Conservation (phyloP, 2,797 vertebrate genomes). For the Psittacula echo region DNA sequence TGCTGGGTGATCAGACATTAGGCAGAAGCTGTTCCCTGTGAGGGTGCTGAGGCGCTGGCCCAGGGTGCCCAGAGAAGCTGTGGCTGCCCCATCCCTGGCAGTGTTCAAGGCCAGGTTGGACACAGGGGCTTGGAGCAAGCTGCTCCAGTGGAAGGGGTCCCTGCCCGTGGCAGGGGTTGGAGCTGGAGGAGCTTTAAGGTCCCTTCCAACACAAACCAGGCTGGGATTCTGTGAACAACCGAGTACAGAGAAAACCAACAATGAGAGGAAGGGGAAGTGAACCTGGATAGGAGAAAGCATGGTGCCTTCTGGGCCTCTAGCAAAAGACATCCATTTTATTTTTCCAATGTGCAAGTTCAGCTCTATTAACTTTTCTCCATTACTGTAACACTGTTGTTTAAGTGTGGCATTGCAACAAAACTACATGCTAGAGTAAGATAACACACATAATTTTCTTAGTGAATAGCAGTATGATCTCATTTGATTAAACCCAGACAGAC, state of each 20-base stretch:
- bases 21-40: not conserved
- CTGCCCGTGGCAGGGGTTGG: not conserved
- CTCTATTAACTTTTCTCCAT: not conserved
- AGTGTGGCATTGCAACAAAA: not conserved
- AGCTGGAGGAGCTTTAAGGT: not conserved
- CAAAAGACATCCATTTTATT: not conserved
- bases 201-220: not conserved
- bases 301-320: not conserved
- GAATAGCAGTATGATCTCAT: not conserved
- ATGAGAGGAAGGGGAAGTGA: not conserved
- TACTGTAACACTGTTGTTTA: not conserved
- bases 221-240: not conserved
- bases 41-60: not conserved
- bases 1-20: not conserved
- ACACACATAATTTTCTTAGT: not conserved
- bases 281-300: rapidly evolving
- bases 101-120: too few relatives aligned
- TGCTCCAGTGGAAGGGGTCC: too few relatives aligned
- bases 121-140: too few relatives aligned
- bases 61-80: too few relatives aligned
- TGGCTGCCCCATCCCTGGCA: too few relatives aligned
- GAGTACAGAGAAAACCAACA: rapidly evolving
- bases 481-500: not conserved
- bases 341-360: not conserved
- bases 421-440: not conserved